phyloP scores from a whole-genome alignment of 2,888 invertebrate species.

The Drosophila robusta region DNA sequence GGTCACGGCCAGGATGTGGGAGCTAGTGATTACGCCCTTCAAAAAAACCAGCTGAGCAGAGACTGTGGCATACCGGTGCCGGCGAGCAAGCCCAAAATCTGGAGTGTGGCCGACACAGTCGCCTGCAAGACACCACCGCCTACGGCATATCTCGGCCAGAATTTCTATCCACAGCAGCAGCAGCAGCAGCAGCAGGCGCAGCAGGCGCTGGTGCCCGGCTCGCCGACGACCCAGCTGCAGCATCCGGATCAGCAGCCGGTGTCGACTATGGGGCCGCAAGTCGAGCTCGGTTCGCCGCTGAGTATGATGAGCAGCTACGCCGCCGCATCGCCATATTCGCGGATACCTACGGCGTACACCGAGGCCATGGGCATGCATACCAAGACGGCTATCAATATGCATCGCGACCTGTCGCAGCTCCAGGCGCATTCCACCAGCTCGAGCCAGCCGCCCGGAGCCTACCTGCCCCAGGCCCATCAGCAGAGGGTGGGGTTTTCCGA shows the following conservation, averaged over 20 bases:
- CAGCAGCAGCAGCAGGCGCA: constrained; percentile 53
- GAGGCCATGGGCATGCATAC: constrained; percentile 76
- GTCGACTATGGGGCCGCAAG: constrained; percentile 77
- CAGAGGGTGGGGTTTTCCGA: constrained; percentile 91
- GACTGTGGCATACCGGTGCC: constrained; percentile 95
- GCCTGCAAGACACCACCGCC: constrained; percentile 90
- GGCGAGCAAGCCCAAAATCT: constrained; percentile 96
- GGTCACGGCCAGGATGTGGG: constrained; percentile 82
- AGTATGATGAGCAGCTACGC: constrained; percentile 86
- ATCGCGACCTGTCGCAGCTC: constrained; percentile 60
- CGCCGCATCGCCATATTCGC: constrained; percentile 87
- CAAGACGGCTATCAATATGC: constrained; percentile 80
- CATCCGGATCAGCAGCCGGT: constrained; percentile 40
- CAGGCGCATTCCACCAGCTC: constrained; percentile 48
- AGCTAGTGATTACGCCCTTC: constrained; percentile 85
- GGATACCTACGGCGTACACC: constrained; percentile 83
- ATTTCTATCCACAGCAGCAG: constrained; percentile 72
- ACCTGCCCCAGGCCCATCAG: constrained; percentile 66
- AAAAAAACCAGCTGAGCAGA: constrained; percentile 87
- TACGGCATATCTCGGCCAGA: constrained; percentile 83
- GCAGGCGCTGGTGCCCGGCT: constrained; percentile 49
- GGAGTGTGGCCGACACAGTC: constrained; percentile 96
- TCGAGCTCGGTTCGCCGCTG: constrained; percentile 84
- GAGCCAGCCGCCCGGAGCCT: constrained; percentile 44
- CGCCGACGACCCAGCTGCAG: constrained; percentile 45